phyloP scores from a whole-genome alignment of 2,888 invertebrate genomes.

The Drosophila meridiana region DNA sequence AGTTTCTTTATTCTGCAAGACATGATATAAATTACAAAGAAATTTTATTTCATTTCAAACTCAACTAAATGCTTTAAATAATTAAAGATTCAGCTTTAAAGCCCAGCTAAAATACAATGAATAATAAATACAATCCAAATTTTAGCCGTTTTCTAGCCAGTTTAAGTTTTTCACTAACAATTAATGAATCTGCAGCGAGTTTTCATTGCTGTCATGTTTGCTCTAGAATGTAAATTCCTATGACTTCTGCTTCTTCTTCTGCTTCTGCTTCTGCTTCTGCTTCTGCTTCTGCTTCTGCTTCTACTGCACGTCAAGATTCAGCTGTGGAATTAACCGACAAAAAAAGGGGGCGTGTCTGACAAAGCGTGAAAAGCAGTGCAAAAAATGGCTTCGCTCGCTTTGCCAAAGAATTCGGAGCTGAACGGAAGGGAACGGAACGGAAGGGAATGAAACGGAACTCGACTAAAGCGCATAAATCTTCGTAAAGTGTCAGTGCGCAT shows the following conservation, averaged over 20 bases:
- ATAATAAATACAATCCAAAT: not conserved
- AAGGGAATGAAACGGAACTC: slow-evolving; percentile 53
- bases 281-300: not conserved
- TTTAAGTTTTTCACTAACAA: not conserved
- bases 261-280: not conserved
- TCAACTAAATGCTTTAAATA: not conserved
- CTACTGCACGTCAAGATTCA: slow-evolving; percentile 25
- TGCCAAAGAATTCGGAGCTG: slow-evolving; percentile 48
- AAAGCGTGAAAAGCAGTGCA: slow-evolving; percentile 45
- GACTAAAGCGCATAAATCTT: slow-evolving; percentile 79
- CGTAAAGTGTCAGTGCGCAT: slow-evolving; percentile 79
- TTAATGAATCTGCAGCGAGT: not conserved
- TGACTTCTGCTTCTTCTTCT: slow-evolving; percentile 1
- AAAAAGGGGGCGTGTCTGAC: slow-evolving; percentile 9
- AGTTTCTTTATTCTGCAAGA: no score
- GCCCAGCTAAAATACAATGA: not conserved
- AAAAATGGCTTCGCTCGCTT: slow-evolving; percentile 55
- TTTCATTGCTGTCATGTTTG: slow-evolving; percentile 26
- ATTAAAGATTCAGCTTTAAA: not conserved
- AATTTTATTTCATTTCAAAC: no score
- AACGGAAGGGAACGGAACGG: slow-evolving; percentile 23
- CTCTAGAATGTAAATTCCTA: slow-evolving; percentile 61
- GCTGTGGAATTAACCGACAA: slow-evolving; percentile 27
- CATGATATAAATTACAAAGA: no score
- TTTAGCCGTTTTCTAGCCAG: not conserved